phyloP scores from a whole-genome alignment of 2,888 invertebrate genomes.

The Apamea sordens region DNA sequence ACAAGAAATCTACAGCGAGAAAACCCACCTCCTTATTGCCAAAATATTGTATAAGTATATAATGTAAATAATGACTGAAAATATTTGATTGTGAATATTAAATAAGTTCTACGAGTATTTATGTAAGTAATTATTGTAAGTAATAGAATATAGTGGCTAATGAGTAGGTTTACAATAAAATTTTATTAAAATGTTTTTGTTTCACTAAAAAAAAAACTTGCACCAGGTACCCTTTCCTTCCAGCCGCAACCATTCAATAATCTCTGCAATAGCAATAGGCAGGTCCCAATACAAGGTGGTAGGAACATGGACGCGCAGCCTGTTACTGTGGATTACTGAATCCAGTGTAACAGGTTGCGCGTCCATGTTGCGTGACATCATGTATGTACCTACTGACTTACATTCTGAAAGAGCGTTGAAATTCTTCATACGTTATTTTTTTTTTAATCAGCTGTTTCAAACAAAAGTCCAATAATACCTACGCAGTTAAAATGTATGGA shows the following conservation, averaged over 20 bases:
- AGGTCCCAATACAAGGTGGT: neutral
- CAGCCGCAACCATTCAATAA: neutral
- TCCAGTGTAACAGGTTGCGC: no score
- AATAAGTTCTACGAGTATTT: constrained; percentile 58
- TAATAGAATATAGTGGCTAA: constrained; percentile 47
- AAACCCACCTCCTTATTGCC: constrained; percentile 71
- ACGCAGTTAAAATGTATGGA: no score
- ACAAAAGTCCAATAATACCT: no score
- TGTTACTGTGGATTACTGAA: no score
- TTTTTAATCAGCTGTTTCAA: no score
- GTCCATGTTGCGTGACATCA: no score
- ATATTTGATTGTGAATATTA: constrained; percentile 67
- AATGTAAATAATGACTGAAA: constrained; percentile 71
- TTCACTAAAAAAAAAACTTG: neutral
- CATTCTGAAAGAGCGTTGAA: no score
- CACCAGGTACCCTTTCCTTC: neutral
- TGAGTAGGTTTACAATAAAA: constrained; percentile 55
- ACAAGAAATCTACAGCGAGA: constrained; percentile 44
- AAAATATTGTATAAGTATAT: constrained; percentile 67
- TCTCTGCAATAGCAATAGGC: neutral
- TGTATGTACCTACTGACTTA: no score
- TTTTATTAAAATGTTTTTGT: constrained; percentile 27
- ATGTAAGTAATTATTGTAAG: constrained; percentile 52
- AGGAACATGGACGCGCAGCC: no score
- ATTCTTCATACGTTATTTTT: no score